Evolutionary conservation across 2,113 vertebrate species (phyloP).

Genomic region (Pterocles burchelli): DNA sequence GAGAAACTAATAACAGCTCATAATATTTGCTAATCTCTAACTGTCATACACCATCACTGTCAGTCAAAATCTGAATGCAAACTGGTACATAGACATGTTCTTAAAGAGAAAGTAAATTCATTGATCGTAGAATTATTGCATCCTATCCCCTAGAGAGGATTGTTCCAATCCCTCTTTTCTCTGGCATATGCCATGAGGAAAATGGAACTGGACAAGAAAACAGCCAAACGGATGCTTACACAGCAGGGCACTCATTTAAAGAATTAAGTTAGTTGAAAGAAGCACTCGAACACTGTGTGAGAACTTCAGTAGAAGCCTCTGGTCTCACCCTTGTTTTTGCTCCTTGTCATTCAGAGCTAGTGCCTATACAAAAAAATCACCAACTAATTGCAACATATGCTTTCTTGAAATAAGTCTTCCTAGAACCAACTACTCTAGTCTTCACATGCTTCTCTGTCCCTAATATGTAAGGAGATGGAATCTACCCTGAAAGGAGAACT

Average conservation of each 20-base stretch:
- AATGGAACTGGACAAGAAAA: background rate
- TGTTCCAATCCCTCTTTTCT: fast-evolving
- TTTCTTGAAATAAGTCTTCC: background rate
- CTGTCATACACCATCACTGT: background rate
- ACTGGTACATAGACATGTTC: background rate
- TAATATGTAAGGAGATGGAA: background rate
- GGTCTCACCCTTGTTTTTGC: background rate
- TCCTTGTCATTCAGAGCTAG: background rate
- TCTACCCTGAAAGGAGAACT: background rate
- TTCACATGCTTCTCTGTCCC: background rate
- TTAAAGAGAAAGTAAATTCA: background rate
- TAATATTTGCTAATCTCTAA: background rate
- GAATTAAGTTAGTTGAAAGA: background rate
- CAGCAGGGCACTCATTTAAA: background rate
- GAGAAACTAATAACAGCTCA: background rate
- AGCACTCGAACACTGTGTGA: background rate
- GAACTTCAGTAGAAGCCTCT: background rate
- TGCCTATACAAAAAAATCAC: background rate
- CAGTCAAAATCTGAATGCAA: background rate
- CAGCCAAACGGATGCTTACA: background rate
- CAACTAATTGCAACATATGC: background rate
- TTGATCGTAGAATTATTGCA: background rate
- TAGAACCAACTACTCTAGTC: background rate
- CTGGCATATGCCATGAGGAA: background rate
- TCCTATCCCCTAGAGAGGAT: background rate